Percentiles rank a stretch among this genome's conserved stretches.
phyloP scores from a whole-genome alignment of 2,888 invertebrate species.

The Drosophila differens region DNA sequence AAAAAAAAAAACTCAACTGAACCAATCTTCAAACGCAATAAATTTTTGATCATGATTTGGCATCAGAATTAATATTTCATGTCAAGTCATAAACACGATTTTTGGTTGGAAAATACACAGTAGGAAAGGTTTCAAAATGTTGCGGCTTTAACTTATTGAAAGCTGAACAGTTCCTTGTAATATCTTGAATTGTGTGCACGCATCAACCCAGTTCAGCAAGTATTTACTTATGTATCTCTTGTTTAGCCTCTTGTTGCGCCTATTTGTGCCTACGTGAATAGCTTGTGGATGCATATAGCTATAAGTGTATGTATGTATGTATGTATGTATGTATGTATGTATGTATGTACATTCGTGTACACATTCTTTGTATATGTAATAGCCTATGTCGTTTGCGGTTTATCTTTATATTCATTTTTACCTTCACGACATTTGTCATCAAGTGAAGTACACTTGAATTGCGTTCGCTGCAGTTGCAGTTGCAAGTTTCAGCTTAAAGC shows the following conservation, averaged over 20 bases:
- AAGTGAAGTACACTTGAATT: constrained; percentile 68
- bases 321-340: background rate
- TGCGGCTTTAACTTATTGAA: background rate
- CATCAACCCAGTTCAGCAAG: constrained; percentile 30
- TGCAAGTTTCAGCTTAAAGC: constrained; percentile 50
- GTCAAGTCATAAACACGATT: background rate
- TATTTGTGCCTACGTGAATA: constrained; percentile 32
- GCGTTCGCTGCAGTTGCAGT: constrained; percentile 49
- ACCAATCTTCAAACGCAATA: too few species aligned
- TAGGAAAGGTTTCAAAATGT: background rate
- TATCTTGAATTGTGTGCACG: constrained; percentile 17
- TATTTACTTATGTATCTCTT: constrained; percentile 7
- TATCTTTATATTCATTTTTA: constrained; percentile 49
- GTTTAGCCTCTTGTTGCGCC: constrained; percentile 47
- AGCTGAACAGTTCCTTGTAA: background rate
- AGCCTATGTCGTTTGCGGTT: constrained; percentile 66
- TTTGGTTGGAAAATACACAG: background rate
- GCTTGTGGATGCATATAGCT: constrained; percentile 6
- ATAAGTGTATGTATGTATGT: constrained; percentile 13
- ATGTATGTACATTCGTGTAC: background rate
- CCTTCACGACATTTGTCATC: constrained; percentile 59
- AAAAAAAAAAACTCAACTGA: background rate
- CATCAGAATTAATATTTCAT: background rate
- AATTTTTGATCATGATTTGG: background rate
- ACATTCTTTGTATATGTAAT: constrained; percentile 44